phyloP scores from a whole-genome alignment of 2,113 vertebrate species.

The Sapajus apella region DNA sequence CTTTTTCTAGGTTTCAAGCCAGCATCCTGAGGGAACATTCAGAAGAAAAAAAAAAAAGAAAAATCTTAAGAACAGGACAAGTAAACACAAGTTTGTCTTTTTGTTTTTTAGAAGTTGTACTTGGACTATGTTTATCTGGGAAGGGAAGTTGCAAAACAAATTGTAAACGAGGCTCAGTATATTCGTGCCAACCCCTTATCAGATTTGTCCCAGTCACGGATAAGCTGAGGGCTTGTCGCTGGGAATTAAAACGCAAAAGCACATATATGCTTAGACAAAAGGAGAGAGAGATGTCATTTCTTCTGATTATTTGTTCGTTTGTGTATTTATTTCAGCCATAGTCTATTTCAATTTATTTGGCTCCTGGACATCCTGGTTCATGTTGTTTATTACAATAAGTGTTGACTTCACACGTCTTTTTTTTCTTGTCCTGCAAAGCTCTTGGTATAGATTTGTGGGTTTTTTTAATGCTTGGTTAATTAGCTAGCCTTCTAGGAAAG shows the following conservation, averaged over 20 bases:
- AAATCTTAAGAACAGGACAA: conserved; percentile 56
- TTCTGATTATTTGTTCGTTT: background rate
- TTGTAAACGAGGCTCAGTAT: conserved; percentile 69
- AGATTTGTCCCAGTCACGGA: conserved; percentile 75
- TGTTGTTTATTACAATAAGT: conserved; percentile 54
- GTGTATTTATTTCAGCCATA: background rate
- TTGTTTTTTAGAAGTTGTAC: conserved; percentile 54
- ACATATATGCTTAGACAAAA: background rate
- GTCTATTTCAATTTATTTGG: conserved; percentile 7
- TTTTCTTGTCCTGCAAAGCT: conserved; percentile 71
- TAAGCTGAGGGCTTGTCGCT: conserved; percentile 46
- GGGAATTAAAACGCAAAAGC: background rate
- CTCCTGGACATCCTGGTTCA: conserved; percentile 43
- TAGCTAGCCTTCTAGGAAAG: conserved; percentile 72
- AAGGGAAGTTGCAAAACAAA: conserved; percentile 81
- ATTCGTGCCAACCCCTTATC: conserved; percentile 58
- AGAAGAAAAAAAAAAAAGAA: background rate
- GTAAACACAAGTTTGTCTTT: conserved; percentile 61
- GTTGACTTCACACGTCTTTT: conserved; percentile 80
- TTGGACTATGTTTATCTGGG: conserved; percentile 71
- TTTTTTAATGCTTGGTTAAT: conserved; percentile 82
- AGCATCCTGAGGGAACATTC: conserved; percentile 83
- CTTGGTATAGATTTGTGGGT: conserved; percentile 83
- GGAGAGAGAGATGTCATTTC: background rate
- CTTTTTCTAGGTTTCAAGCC: conserved; percentile 80